Base-by-base conservation (phyloP, 2,797 vertebrate genomes). In the Ficedula albicollis region DNA sequence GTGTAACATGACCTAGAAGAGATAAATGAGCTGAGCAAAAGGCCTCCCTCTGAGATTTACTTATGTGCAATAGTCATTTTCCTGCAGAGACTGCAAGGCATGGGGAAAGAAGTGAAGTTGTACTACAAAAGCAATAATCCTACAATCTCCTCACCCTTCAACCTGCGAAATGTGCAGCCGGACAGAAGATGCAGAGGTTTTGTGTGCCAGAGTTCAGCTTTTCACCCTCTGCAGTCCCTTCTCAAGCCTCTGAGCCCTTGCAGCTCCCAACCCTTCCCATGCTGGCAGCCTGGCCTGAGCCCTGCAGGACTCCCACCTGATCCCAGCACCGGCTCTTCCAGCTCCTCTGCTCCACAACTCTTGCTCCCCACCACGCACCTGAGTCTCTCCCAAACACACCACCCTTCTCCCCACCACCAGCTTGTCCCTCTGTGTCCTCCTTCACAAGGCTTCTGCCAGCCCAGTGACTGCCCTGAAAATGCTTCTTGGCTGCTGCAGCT, bases 291-390 rank as follows among this genome's bases (percentile, higher is more conserved):
- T 32, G 56, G 46, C 11, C n/a, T 30, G 60, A 54, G 68, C n/a
- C 27, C 72, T 10, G 27, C 34, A 7, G 1, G 0, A 4, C 3
- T 27, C 26, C 39, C 5, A 4, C 25, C 16, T 0, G 0, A 29
- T 23, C n/a, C 44, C 80, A 76, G 38, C 5, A 2, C 11, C 0
- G 1, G 54, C 49, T 36, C 32, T 8, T 30, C 43, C 69, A 74
- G 36, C 30, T 13, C 52, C 16, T n/a, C 72, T 44, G 62, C 38
- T 34, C 59, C 23, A 10, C 44, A 21, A 13, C 41, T 73, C 67
- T 30, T 52, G 52, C 3, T 21, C 38, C 20, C 16, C 0, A 0
- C 25, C 39, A 23, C 0, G 0, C 32, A 46, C 9, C 15, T 0
- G 0, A 6, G 5, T 4, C 26, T 20, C 29, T 23, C 56, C 41